Conservation (phyloP, 2,113 vertebrate species). For the Saiga tatarica region DNA sequence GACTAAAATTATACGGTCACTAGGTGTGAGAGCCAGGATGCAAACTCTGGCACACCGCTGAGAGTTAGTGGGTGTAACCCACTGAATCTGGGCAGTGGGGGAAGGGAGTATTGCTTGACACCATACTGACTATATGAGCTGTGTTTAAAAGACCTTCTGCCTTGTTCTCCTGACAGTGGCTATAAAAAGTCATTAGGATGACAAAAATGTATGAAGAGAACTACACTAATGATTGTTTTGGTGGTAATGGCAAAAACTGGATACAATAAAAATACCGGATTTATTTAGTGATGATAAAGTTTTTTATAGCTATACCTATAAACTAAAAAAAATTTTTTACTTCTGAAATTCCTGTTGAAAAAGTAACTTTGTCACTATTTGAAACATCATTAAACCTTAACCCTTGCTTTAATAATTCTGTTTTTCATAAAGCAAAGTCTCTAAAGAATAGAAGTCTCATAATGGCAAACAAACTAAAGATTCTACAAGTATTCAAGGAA, state of each 20-base stretch:
- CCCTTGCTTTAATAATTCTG: neutral
- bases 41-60: neutral
- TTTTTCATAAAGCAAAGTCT: neutral
- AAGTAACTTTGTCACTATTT: neutral
- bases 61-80: accelerated
- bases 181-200: neutral
- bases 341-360: neutral
- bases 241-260: neutral
- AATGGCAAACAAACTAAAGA: neutral
- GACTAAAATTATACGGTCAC: neutral
- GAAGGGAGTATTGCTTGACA: neutral
- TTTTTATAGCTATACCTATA: neutral
- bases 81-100: accelerated
- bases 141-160: neutral
- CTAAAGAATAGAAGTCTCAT: neutral
- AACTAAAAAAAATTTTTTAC: neutral
- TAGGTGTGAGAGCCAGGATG: neutral
- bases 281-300: neutral
- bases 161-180: neutral
- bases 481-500: neutral
- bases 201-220: neutral
- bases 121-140: neutral
- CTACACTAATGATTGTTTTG: neutral
- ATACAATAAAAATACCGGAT: neutral
- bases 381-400: neutral